Evolutionary conservation across 2,113 vertebrate genomes (phyloP).

Genomic region (Oceanodroma tethys): DNA sequence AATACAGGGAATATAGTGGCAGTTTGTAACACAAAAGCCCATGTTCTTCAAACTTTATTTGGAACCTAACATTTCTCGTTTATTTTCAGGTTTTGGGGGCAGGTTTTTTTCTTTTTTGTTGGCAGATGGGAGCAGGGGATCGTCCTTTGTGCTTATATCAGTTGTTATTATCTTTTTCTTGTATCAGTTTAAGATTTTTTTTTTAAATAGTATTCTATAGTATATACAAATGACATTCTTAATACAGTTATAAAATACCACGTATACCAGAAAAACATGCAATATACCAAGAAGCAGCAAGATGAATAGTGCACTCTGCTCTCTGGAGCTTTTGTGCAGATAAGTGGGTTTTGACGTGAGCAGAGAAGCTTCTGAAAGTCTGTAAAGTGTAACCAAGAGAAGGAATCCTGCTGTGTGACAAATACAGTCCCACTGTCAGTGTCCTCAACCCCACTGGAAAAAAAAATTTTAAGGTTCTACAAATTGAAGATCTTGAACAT

Average conservation of each 20-base stretch:
- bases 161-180: not conserved
- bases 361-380: not conserved
- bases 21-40: not conserved
- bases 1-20: not conserved
- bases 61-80: not conserved
- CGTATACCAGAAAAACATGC: not conserved
- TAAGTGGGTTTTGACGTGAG: not conserved
- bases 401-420: not conserved
- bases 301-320: not conserved
- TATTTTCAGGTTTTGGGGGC: not conserved
- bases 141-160: not conserved
- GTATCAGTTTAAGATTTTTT: not conserved
- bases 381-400: not conserved
- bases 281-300: not conserved
- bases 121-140: not conserved
- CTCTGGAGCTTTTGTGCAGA: not conserved
- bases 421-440: not conserved
- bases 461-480: not conserved
- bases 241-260: not conserved
- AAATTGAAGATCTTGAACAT: not conserved
- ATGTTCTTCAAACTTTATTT: not conserved
- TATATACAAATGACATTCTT: not conserved
- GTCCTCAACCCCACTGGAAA: not conserved
- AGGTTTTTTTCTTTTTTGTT: not conserved
- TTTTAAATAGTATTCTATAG: not conserved